These are phyloP conservation scores for Apotomis turbidana DNA, from an alignment of 2,888 invertebrate species.

Conservation along the genomic window DNA sequence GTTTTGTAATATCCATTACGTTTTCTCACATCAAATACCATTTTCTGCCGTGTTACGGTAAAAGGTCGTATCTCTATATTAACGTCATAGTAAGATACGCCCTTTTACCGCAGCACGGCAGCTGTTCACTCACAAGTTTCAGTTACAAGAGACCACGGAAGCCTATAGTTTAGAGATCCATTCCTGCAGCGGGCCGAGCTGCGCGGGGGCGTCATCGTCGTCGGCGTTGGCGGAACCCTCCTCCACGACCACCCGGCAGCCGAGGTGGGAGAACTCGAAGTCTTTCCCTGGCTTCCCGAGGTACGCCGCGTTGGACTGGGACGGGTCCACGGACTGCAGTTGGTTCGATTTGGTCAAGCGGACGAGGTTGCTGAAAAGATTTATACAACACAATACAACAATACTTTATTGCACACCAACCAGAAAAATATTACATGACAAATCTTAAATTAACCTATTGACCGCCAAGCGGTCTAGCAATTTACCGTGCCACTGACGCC, in stretches of 20 bases:
- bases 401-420: too few species aligned
- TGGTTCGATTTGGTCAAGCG: slow-evolving; percentile 93
- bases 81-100: too few species aligned
- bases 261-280: slow-evolving; percentile 92
- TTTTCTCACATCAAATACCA: too few species aligned
- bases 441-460: too few species aligned
- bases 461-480: too few species aligned
- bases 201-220: slow-evolving; percentile 84
- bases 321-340: slow-evolving; percentile 89
- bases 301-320: slow-evolving; percentile 83
- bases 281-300: slow-evolving; percentile 91
- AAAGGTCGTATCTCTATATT: too few species aligned
- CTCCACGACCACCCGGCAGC: slow-evolving; percentile 87
- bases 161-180: slow-evolving; percentile 87
- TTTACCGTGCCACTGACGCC: too few species aligned
- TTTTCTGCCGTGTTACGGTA: too few species aligned
- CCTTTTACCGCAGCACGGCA: too few species aligned
- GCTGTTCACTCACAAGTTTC: neutral
- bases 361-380: slow-evolving; percentile 90
- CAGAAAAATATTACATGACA: too few species aligned
- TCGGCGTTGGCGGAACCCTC: slow-evolving; percentile 85
- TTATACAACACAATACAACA: too few species aligned
- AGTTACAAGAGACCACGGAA: neutral
- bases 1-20: too few species aligned
- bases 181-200: slow-evolving; percentile 86